Base-by-base conservation (phyloP, 2,113 vertebrate genomes). In the Pitta sordida region DNA sequence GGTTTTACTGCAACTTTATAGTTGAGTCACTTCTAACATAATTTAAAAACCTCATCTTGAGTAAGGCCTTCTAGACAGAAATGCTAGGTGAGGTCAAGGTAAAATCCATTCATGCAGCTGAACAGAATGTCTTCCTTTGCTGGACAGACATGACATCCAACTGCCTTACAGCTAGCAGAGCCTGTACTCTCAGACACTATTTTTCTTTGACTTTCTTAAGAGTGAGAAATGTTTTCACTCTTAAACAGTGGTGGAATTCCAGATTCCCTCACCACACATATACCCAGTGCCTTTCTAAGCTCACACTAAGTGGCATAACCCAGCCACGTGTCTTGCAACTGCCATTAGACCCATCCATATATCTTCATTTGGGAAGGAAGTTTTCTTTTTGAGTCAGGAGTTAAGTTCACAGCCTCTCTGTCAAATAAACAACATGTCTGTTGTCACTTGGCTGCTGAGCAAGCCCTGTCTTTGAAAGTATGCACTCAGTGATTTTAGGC, bases 381-480 rank as follows among this genome's bases (percentile, higher is more conserved):
- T 59, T 94, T 95, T 92, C 44, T 67, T 63, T 44, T 63, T 52
- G 44, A 97, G 91, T 76, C 87, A 90, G 88, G 67, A 95, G 84
- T 88, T 86, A 94, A 90, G 84, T 87, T 96, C 94, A 93, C 51
- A 96, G 91, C 34, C 76, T 73, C 83, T 74, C 91, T 95, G 93
- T 95, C 87, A 95, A 95, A 91, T 83, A 92, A 88, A 93, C 92
- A 87, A 60, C 87, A 68, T 23, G 55, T 46, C 79, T 70, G 73
- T 70, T 96, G 95, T 93, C 94, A 95, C 77, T 58, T 92, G 94
- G 92, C 92, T 95, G 94, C 84, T 95, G 94, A 96, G 75, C 86
- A 97, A 97, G 83, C 86, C 82, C 65, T 64, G 81, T 83, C 79
- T 95, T 94, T 69, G 89, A 93, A 95, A 96, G 86, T 39, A 75